Conservation (phyloP, 2,797 vertebrate species). For the Austrolebias charrua region DNA sequence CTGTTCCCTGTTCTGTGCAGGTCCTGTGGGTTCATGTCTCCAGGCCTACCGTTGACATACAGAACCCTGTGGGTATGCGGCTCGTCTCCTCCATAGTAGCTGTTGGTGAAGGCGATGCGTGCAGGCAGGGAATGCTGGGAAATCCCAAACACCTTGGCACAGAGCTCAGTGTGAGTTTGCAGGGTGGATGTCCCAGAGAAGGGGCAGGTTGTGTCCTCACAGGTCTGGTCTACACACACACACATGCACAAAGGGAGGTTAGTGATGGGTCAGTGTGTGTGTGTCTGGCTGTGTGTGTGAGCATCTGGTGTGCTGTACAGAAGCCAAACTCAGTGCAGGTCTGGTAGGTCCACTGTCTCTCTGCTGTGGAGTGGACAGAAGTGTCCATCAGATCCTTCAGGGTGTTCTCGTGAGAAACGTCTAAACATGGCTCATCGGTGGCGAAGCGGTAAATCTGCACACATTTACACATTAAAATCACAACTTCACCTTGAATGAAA, state of each 20-base stretch:
- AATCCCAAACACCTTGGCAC: constrained; percentile 79
- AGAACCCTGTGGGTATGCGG: constrained; percentile 78
- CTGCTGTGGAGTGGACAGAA: constrained; percentile 39
- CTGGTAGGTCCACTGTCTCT: constrained; percentile 87
- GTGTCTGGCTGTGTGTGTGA: constrained; percentile 10
- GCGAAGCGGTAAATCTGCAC: constrained; percentile 68
- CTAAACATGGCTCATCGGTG: constrained; percentile 69
- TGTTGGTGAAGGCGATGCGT: constrained; percentile 81
- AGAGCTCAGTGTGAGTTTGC: constrained; percentile 71
- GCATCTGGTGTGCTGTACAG: constrained; percentile 72
- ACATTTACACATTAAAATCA: constrained; percentile 2
- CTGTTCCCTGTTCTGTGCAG: not conserved
- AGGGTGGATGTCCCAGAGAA: constrained; percentile 80
- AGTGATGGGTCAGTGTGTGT: constrained; percentile 9
- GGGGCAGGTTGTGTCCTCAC: constrained; percentile 79
- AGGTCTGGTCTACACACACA: constrained; percentile 72
- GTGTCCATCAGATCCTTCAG: constrained; percentile 75
- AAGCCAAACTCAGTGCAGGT: constrained; percentile 89
- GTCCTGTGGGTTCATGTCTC: not conserved
- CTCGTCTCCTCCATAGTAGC: constrained; percentile 79
- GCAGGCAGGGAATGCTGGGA: constrained; percentile 61
- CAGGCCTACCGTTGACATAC: constrained; percentile 84
- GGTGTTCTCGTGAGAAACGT: constrained; percentile 69
- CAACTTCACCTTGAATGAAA: no score
- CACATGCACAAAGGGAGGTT: constrained; percentile 1